Base-by-base conservation (phyloP, 1,140 invertebrate species). In the Dolichoris vasculosae region DNA sequence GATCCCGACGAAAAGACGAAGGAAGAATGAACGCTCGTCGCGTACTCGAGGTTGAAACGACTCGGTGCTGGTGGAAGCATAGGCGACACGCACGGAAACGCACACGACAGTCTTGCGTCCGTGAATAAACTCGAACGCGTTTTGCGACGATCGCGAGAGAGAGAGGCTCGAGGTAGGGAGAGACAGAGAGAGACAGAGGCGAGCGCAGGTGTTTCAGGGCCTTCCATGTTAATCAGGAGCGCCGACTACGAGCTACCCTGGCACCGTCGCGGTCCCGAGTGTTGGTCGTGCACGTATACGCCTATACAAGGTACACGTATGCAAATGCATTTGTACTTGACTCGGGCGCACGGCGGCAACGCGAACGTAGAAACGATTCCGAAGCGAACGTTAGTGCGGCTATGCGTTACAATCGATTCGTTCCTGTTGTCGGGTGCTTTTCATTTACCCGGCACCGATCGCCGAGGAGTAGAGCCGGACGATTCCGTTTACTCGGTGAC, bases 151-250 rank as follows among this genome's bases (percentile, higher is more conserved):
- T 8, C 35, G 23, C 26, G 35, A 75, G 46, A 30, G 11, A 35
- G 69, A 26, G 0, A 30, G 55, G 26, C n/a, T n/a, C n/a, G 55
- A 59, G 78, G 40, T 1, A 43, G 38, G 15, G 63, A 48, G 79
- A 80, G 43, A 69, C n/a, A 20, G 79, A 40, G 46, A 20, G 35
- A 89, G 88, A 85, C 86, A 87, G 82, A 84, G 87, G 84, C 77
- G 88, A 87, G 86, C 89, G 90, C 91, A 92, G 91, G 92, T 92
- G 91, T 91, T 91, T 90, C 90, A 89, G 88, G 87, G 88, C 86
- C 89, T 90, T 89, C 89, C 90, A 90, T 92, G 91, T 92, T 92
- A 92, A 93, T 92, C 92, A 90, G 88, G 48, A 23, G 38, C 71
- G n/a, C 71, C 40, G 75, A 71, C 48, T 75, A 67, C 32, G 32